These are phyloP conservation scores for Athene cunicularia DNA, from an alignment of 2,113 vertebrate species.

Conservation along the genomic window DNA sequence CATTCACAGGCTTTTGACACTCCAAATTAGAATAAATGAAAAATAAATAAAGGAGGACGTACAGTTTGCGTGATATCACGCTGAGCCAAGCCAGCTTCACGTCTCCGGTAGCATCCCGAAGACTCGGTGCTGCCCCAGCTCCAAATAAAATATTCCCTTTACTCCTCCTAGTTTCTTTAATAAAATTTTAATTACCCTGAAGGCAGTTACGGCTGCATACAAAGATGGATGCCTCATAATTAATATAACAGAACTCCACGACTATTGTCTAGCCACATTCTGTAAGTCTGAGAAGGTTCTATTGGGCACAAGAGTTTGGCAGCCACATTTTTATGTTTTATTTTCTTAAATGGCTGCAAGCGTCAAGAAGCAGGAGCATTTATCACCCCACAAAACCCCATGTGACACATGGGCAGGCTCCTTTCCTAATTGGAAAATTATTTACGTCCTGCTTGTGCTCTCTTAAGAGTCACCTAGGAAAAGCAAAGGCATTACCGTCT, in stretches of 20 bases:
- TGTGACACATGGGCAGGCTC: fast-evolving
- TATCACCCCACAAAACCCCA: neutral
- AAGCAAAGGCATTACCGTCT: neutral
- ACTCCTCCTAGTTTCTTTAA: neutral
- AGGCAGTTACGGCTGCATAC: neutral
- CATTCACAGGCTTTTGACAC: neutral
- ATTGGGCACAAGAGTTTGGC: neutral
- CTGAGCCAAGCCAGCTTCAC: neutral
- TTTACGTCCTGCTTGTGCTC: neutral
- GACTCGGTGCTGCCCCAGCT: neutral
- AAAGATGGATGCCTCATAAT: neutral
- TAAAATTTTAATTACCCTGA: neutral
- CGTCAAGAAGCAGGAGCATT: neutral
- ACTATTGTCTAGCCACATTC: neutral
- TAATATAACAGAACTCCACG: neutral
- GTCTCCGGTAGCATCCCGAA: neutral
- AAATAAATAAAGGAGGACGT: neutral
- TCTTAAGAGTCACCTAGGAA: neutral
- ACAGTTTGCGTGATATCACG: fast-evolving
- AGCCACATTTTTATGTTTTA: neutral
- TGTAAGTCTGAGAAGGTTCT: neutral
- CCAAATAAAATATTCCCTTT: neutral
- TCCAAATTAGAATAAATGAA: neutral
- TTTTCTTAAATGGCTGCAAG: neutral
- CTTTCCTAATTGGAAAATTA: neutral